Percentiles rank a stretch among this genome's conserved stretches.
These are phyloP conservation scores for Coenonympha glycerion DNA, from an alignment of 2,888 invertebrate species.

Conservation along the genomic window DNA sequence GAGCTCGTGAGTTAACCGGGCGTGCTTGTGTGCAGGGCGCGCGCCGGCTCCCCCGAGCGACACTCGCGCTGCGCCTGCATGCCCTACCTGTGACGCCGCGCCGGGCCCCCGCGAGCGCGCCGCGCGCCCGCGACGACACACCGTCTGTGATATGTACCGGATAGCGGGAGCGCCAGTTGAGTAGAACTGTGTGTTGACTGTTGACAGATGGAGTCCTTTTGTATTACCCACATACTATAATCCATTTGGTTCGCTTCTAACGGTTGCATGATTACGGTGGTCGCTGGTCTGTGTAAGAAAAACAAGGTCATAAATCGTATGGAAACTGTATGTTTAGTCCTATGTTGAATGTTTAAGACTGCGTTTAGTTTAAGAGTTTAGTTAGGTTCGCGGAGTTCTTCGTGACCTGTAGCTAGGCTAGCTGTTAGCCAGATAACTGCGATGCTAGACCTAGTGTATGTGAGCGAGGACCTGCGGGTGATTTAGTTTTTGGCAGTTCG, in stretches of 20 bases:
- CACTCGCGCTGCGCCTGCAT: constrained; percentile 64
- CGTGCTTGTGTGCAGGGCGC: constrained; percentile 72
- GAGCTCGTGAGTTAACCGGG: constrained; percentile 72
- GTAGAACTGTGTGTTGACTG: constrained; percentile 53
- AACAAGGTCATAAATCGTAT: constrained; percentile 49
- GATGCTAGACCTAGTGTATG: no score
- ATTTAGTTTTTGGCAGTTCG: constrained; percentile 44
- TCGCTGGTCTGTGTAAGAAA: constrained; percentile 20
- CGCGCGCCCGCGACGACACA: constrained; percentile 40
- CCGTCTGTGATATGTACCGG: constrained; percentile 64
- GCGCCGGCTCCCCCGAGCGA: constrained; percentile 64
- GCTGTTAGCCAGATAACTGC: no score
- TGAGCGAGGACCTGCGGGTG: constrained; percentile 5
- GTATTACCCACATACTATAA: constrained; percentile 27
- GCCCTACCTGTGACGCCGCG: constrained; percentile 64
- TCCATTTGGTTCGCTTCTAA: constrained; percentile 45
- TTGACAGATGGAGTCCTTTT: constrained; percentile 41
- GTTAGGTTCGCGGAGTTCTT: constrained; percentile 26
- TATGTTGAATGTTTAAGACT: constrained; percentile 62
- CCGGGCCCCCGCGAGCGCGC: constrained; percentile 24
- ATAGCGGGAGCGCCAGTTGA: constrained; percentile 58
- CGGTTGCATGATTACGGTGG: constrained; percentile 52
- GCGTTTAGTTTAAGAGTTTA: constrained; percentile 56
- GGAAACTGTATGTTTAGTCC: constrained; percentile 38
- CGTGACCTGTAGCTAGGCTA: no score